A percentile compares a stretch with the other conserved stretches of the same genome.
phyloP scores from a whole-genome alignment of 2,797 vertebrate species.

The Podargus strigoides region DNA sequence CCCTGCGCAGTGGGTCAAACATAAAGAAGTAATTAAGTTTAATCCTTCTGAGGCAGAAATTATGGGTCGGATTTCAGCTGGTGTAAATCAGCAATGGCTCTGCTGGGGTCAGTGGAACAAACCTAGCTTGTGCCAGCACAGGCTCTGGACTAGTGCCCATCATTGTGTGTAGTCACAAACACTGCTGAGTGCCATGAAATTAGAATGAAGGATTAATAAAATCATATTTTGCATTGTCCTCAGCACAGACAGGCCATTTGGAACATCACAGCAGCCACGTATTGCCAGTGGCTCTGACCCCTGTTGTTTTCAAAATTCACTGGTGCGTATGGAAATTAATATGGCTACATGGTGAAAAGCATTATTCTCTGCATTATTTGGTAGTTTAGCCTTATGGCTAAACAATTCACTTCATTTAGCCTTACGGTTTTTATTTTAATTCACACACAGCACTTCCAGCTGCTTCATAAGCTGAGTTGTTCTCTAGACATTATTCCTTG shows the following conservation, averaged over 20 bases:
- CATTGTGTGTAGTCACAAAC: conserved; percentile 13
- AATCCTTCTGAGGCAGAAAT: background rate
- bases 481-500: background rate
- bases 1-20: background rate
- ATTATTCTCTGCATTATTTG: conserved; percentile 13
- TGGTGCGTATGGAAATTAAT: conserved; percentile 2
- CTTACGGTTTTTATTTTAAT: background rate
- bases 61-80: background rate
- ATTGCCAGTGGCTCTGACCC: background rate
- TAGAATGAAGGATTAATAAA: conserved; percentile 40
- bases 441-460: background rate
- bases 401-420: background rate
- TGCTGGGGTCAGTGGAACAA: conserved; percentile 45
- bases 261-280: background rate
- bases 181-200: conserved; percentile 1
- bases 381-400: conserved; percentile 11
- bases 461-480: background rate
- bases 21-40: conserved; percentile 12
- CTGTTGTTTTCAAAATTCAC: background rate
- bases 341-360: conserved; percentile 34
- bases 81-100: background rate
- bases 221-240: conserved; percentile 43
- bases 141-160: conserved; percentile 43
- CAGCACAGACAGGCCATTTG: background rate
- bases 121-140: background rate